Conservation (phyloP, 1,140 invertebrate genomes). For the Rhopalosiphum padi region DNA sequence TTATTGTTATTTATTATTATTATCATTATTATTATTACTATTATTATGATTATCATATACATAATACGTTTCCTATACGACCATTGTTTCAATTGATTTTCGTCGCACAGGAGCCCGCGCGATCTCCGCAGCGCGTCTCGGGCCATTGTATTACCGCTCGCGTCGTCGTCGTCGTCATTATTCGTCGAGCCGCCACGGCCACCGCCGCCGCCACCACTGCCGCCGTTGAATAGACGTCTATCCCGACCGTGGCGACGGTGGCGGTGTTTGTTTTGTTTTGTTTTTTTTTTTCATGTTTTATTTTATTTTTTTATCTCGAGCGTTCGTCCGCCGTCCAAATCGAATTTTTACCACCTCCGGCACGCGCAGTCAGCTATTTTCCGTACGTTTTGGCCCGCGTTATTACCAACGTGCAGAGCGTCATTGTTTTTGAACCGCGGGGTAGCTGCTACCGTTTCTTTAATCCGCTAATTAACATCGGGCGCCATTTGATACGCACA, state of each 20-base stretch:
- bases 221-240: conserved; percentile 28
- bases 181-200: conserved; percentile 11
- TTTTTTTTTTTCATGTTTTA: background rate
- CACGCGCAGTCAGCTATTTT: conserved; percentile 43
- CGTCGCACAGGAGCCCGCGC: conserved; percentile 48
- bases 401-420: background rate
- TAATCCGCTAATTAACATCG: conserved; percentile 56
- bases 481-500: conserved; percentile 42
- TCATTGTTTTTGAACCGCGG: conserved; percentile 53
- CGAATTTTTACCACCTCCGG: conserved; percentile 57
- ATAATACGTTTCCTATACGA: conserved; percentile 30
- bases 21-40: conserved; percentile 22
- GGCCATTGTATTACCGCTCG: conserved; percentile 20
- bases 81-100: conserved; percentile 56
- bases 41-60: background rate
- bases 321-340: conserved; percentile 35
- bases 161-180: background rate
- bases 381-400: background rate
- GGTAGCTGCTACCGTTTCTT: conserved; percentile 56
- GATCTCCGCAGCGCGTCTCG: background rate
- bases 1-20: background rate
- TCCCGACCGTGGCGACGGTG: background rate
- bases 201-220: background rate
- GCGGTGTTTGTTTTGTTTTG: conserved; percentile 52
- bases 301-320: background rate